These are phyloP conservation scores for Euproctis similis DNA, from an alignment of 2,888 invertebrate genomes.

Conservation along the genomic window DNA sequence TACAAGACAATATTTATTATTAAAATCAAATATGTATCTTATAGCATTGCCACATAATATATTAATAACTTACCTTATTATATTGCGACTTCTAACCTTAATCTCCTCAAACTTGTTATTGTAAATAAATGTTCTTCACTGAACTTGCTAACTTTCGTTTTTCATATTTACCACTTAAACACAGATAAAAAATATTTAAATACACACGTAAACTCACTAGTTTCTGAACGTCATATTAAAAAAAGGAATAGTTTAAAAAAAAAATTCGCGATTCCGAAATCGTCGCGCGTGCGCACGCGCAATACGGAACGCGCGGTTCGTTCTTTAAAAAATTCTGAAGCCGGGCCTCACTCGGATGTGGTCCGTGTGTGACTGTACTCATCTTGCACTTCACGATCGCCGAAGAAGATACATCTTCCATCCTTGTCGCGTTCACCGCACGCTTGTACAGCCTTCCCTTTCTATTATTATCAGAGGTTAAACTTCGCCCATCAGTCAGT, in stretches of 20 bases:
- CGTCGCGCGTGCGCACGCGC: conserved; percentile 65
- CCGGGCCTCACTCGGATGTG: conserved; percentile 69
- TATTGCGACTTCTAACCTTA: conserved; percentile 11
- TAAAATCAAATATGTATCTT: neutral
- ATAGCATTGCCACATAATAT: neutral
- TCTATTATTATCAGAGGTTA: conserved; percentile 74
- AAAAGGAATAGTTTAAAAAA: conserved; percentile 20
- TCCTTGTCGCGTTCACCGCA: conserved; percentile 39
- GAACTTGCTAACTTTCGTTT: conserved; percentile 29
- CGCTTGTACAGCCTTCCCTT: conserved; percentile 40
- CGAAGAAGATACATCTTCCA: conserved; percentile 66
- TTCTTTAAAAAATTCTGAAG: conserved; percentile 60
- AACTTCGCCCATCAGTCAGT: conserved; percentile 72
- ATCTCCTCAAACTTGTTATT: conserved; percentile 33
- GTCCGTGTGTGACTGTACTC: conserved; percentile 73
- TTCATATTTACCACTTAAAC: conserved; percentile 33
- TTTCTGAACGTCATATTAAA: conserved; percentile 23
- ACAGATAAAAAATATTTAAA: conserved; percentile 28
- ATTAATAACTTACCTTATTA: conserved; percentile 28
- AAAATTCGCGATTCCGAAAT: conserved; percentile 35
- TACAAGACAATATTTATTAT: too few species aligned
- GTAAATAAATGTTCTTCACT: conserved; percentile 39
- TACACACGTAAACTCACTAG: conserved; percentile 35
- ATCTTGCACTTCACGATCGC: conserved; percentile 73
- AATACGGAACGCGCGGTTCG: conserved; percentile 50